Conservation (phyloP, 2,113 vertebrate genomes). For the Phalacrocorax brasilianus region DNA sequence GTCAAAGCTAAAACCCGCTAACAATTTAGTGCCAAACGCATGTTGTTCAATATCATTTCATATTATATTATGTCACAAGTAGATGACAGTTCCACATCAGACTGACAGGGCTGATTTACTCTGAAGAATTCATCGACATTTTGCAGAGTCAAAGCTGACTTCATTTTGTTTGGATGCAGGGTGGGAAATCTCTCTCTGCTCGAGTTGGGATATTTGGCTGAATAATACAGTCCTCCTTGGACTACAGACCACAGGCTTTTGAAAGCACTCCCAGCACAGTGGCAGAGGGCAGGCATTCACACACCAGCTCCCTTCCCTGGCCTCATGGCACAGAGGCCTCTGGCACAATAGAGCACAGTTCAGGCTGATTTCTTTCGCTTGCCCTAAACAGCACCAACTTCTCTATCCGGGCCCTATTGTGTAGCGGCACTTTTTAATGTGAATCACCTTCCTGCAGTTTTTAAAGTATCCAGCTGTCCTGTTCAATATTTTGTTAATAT, state of each 20-base stretch:
- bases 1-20: conserved; percentile 96
- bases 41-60: conserved; percentile 98
- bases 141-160: conserved; percentile 87
- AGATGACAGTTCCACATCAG: conserved; percentile 93
- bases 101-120: conserved; percentile 93
- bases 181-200: conserved; percentile 78
- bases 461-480: neutral
- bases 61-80: conserved; percentile 92
- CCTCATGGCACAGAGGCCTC: neutral
- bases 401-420: neutral
- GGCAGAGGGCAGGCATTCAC: neutral
- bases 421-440: neutral
- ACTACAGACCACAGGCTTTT: neutral
- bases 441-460: neutral
- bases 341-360: neutral
- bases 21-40: conserved; percentile 98
- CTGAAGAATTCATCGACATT: conserved; percentile 91
- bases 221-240: neutral
- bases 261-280: neutral
- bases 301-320: neutral
- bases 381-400: neutral
- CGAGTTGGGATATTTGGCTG: conserved; percentile 20
- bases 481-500: neutral
- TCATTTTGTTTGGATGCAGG: conserved; percentile 79
- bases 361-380: neutral